Base-by-base conservation (phyloP, 2,888 invertebrate genomes). In the Allacma fusca region DNA sequence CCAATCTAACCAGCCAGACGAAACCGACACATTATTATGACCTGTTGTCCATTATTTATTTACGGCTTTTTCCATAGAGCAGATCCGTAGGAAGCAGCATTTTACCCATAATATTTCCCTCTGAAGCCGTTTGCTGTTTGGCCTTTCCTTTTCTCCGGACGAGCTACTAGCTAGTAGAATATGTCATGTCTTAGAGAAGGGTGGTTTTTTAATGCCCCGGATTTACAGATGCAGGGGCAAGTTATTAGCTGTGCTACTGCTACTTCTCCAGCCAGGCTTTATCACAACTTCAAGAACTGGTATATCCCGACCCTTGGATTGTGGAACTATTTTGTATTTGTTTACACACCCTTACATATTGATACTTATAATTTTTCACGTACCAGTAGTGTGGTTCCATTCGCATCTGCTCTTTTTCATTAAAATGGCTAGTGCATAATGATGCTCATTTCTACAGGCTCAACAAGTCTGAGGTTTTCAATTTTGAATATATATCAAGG, bases 31-130 rank as follows among this genome's bases (percentile, higher is more conserved):
- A 44, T 76, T 76, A 70, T 76, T 70, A 69, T 76, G 59, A 40
- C 62, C 50, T 68, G 68, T 68, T 59, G 44, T 23, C 70, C 70
- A 65, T 69, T 69, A 69, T 69, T 69, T 76, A 76, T 76, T 76
- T 69, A 76, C 69, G 50, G 76, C 76, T 76, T 68, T 68, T 75
- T 70, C 70, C 68, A 69, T 24, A 4, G 29, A 67, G 62, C 50
- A 16, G 50, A 50, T 50, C 50, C n/a, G 50, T 50, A 50, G 50
- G 50, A 50, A 50, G 50, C 19, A 12, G 50, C 9, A 50, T 50
- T 50, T 50, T 62, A 24, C 23, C n/a, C 9, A 62, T 62, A 62
- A 12, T 62, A 62, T 62, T 62, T 62, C 24, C 19, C 23, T n/a
- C 59, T 59, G 19, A 40, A 13, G n/a, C n/a, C 9, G 19, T 59